phyloP scores from a whole-genome alignment of 1,140 invertebrate species.

The Saxidomus purpurata region DNA sequence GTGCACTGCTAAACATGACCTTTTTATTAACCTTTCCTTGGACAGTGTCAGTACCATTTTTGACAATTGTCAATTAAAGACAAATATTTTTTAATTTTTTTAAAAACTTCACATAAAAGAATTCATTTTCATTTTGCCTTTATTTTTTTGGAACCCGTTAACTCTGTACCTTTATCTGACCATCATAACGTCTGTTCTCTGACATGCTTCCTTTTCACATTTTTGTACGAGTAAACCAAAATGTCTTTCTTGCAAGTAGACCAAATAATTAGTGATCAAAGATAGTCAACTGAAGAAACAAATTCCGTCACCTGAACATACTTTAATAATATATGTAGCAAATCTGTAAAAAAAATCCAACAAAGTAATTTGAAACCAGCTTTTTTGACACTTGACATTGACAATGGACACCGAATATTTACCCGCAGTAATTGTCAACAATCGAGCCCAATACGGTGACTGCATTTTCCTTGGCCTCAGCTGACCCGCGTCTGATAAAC shows the following conservation, averaged over 20 bases:
- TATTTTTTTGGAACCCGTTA: background rate
- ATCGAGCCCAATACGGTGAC: background rate
- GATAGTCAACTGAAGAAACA: background rate
- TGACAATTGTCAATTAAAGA: too few relatives aligned
- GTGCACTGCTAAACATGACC: too few relatives aligned
- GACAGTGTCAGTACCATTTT: too few relatives aligned
- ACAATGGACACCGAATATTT: background rate
- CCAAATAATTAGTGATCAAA: background rate
- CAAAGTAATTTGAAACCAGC: background rate
- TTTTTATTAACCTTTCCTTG: too few relatives aligned
- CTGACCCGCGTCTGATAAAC: background rate
- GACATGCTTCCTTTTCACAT: background rate
- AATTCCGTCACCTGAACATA: background rate
- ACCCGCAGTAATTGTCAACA: background rate
- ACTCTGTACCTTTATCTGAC: background rate
- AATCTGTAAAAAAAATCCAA: background rate
- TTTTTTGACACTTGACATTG: slow-evolving; percentile 19
- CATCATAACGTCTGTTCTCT: background rate
- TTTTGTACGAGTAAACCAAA: background rate
- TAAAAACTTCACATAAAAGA: too few relatives aligned
- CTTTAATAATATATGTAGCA: background rate
- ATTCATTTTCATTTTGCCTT: too few relatives aligned
- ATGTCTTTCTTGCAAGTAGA: background rate
- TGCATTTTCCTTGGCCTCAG: background rate
- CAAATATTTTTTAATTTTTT: too few relatives aligned